Base-by-base conservation (phyloP, 2,888 invertebrate species). In the Drepanosiphum platanoidis region DNA sequence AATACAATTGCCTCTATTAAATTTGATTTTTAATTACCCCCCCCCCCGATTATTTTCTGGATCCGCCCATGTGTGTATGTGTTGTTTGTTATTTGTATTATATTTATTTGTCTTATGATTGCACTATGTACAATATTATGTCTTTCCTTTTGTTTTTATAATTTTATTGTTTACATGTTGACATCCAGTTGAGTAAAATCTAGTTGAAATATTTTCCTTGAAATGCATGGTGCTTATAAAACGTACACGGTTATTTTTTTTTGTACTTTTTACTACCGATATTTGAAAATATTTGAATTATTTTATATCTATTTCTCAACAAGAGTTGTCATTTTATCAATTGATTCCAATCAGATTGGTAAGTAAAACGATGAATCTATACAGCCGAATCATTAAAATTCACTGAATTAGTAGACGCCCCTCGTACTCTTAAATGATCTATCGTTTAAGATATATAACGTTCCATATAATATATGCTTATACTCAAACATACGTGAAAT, bases 401-500 rank as follows among this genome's bases (percentile, higher is more conserved):
- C n/a, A 80, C 70, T 32, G 34, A 52, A 52, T 74, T 42, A 46
- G 18, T 52, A 52, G 66, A 79, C 34, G 3, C 79, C 27, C 64
- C 30, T 22, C 18, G n/a, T n/a, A n/a, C n/a, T n/a, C n/a, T n/a
- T n/a, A n/a, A n/a, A n/a, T n/a, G n/a, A n/a, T n/a, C n/a, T 52
- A 4, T 52, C 22, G 15, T 18, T 52, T 18, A 4, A 52, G 5
- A 5, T 3, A 52, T 30, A 58, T 72, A 82, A 72, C 39, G 61
- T 82, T 82, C 34, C 3, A 15, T 70, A 58, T 58, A 36, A 15
- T 70, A 58, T 58, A 36, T 71, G n/a, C 58, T 58, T 72, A 82
- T 72, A 61, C 72, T 72, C 81, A 72, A 61, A 82, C 58, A 82
- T 82, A 82, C 61, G 61, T 58, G 58, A 71, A 39, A 39, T 81